Base-by-base conservation (phyloP, 2,797 vertebrate species). In the Florisuga fusca region DNA sequence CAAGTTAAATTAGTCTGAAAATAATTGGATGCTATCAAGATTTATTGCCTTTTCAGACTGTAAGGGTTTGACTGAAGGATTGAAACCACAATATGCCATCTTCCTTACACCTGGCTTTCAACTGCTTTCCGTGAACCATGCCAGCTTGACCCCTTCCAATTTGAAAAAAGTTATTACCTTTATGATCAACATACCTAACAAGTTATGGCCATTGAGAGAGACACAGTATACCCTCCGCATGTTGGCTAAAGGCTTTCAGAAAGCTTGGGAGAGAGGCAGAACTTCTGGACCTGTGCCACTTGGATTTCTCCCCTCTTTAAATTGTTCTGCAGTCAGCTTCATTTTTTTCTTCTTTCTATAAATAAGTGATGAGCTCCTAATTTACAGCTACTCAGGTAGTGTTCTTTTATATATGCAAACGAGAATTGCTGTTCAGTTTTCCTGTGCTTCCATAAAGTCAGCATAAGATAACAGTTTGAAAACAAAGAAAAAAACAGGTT, bases 341-440 rank as follows among this genome's bases (percentile, higher is more conserved):
- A 66, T 25, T 79, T 90, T 96, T 83, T 31, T 77, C 26, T 41
- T 72, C 38, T 41, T 14, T 90, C 63, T 79, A 45, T 41, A 81
- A 29, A 73, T 92, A 90, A 92, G 20, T 55, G 74, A 84, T 31
- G 59, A 92, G 27, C 26, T 48, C 77, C 69, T 90, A 93, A 94
- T 85, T 87, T 82, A 80, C 16, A 81, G 20, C 4, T 91, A 31
- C 15, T 85, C 71, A 41, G 82, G 45, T 41, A 51, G 9, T 78
- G 36, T 41, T 90, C 29, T 83, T 61, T 69, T 57, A 58, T 55
- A 58, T 51, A 38, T n/a, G 53, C 54, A 93, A 74, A 89, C 78
- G 11, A 68, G 10, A 63, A 27, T 9, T 73, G 18, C 29, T 29
- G 27, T 72, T 71, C 46, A 26, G 6, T 73, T 83, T 64, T 74